Percentiles rank a stretch among this genome's conserved stretches.
Evolutionary conservation across 2,888 invertebrate genomes (phyloP).

Genomic region (Xestia sexstrigata): DNA sequence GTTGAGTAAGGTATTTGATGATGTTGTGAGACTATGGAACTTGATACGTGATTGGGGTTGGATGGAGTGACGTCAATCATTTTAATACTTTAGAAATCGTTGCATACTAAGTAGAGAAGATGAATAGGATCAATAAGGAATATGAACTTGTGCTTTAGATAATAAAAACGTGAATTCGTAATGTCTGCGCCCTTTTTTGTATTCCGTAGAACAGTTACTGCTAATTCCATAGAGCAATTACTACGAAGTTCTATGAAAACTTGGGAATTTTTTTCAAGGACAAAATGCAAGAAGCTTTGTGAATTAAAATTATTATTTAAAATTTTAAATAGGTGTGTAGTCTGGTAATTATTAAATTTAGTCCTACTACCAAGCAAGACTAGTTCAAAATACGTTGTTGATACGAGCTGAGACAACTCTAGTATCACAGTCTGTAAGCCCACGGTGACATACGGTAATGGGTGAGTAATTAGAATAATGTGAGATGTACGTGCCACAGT

Average conservation of each 20-base stretch:
- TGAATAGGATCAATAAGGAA: neutral
- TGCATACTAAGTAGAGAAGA: neutral
- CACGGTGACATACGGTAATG: constrained; percentile 50
- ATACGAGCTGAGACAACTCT: constrained; percentile 19
- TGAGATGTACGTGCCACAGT: constrained; percentile 26
- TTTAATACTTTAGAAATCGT: neutral
- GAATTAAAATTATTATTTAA: too few relatives aligned
- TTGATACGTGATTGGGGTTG: constrained; percentile 17
- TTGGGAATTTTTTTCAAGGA: too few relatives aligned
- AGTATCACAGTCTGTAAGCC: constrained; percentile 43
- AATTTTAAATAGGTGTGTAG: too few relatives aligned
- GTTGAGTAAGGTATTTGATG: constrained; percentile 25
- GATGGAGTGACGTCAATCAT: constrained; percentile 4
- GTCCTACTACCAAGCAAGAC: neutral
- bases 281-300: too few relatives aligned
- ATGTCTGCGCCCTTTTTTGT: neutral
- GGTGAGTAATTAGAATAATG: constrained; percentile 61
- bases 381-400: constrained; percentile 15
- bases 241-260: neutral
- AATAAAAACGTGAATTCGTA: neutral
- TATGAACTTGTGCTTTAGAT: too few relatives aligned
- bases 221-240: neutral
- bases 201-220: neutral
- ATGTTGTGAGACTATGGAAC: constrained; percentile 11
- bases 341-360: neutral